A percentile compares a stretch with the other conserved stretches of the same genome.
Evolutionary conservation across 2,797 vertebrate genomes (phyloP).

Genomic region (Phataginus tetradactyla): DNA sequence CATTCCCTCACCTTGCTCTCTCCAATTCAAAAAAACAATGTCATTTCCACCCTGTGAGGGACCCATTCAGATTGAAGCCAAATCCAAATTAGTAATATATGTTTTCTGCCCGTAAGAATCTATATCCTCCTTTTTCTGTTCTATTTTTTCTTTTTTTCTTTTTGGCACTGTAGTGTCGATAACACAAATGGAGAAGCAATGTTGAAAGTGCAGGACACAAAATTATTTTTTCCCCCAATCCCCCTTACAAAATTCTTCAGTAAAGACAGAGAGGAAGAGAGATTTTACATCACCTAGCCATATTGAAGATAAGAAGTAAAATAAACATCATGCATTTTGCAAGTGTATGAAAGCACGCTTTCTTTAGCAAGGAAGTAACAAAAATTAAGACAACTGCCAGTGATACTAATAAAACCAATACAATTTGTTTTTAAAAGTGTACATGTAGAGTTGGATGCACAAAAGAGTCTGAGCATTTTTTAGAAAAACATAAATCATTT

Average conservation of each 20-base stretch:
- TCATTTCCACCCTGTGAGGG: neutral
- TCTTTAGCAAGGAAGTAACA: neutral
- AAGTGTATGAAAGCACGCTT: neutral
- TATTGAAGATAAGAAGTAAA: neutral
- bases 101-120: neutral
- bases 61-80: neutral
- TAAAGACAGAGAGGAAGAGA: neutral
- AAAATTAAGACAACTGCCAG: neutral
- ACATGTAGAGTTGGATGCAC: rapidly evolving
- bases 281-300: neutral
- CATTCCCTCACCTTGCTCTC: neutral
- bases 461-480: neutral
- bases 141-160: neutral
- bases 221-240: neutral
- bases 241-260: neutral
- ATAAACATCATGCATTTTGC: neutral
- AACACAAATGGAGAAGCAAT: neutral
- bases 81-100: neutral
- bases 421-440: neutral
- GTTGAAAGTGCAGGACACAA: neutral
- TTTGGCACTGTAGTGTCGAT: neutral
- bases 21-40: neutral
- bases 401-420: neutral
- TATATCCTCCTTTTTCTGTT: neutral
- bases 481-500: neutral